Evolutionary conservation across 30 jellyfish, hydroid and myxozoan species (phyloP).

Genomic region (Catostylus mosaicus): DNA sequence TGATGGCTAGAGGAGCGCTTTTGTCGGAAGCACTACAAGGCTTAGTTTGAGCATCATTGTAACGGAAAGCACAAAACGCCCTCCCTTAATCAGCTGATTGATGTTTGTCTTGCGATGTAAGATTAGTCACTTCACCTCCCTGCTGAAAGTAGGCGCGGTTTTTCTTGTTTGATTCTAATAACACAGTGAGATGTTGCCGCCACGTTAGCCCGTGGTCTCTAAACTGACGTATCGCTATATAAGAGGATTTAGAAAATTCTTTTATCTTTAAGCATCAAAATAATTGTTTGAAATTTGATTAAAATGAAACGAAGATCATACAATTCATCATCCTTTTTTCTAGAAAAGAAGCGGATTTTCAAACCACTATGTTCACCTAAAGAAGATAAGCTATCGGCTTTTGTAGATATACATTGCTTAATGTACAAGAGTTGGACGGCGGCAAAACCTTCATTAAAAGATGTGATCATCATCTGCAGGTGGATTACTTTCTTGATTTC

Average conservation of each 20-base stretch:
- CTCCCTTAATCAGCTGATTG: too few species aligned
- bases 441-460: conserved; percentile 53
- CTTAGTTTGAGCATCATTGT: too few species aligned
- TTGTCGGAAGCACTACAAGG: too few species aligned
- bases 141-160: neutral
- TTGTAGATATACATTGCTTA: conserved; percentile 18
- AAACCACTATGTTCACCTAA: conserved; percentile 40
- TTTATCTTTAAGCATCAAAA: neutral
- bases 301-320: neutral
- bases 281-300: neutral
- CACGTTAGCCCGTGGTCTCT: conserved; percentile 28
- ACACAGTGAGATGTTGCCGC: conserved; percentile 21
- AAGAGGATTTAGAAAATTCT: neutral
- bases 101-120: neutral
- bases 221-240: conserved; percentile 13
- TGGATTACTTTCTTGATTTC: conserved; percentile 3
- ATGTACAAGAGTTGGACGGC: neutral
- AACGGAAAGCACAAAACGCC: too few species aligned
- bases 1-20: too few species aligned
- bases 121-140: neutral
- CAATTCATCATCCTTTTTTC: neutral
- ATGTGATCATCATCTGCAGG: conserved; percentile 10
- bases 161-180: neutral
- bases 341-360: conserved; percentile 37
- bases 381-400: conserved; percentile 45